A percentile compares a stretch with the other conserved stretches of the same genome.
Conservation (phyloP, 2,797 vertebrate species). For the Sparidentex hasta region DNA sequence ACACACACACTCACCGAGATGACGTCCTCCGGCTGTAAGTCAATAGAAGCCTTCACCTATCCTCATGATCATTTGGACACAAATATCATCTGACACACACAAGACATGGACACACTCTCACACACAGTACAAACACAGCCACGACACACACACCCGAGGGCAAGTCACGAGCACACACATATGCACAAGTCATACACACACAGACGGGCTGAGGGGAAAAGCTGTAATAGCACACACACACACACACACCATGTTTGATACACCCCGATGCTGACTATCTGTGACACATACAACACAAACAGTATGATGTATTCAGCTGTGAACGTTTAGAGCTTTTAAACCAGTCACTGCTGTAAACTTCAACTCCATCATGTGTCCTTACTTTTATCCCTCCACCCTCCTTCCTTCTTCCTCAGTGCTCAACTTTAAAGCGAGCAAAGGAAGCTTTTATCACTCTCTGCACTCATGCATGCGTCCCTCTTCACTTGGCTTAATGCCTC, state of each 20-base stretch:
- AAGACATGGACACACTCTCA: constrained; percentile 30
- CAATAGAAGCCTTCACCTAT: constrained; percentile 56
- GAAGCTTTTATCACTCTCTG: background rate
- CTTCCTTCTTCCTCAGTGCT: background rate
- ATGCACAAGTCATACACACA: constrained; percentile 18
- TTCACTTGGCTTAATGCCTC: background rate
- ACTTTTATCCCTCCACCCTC: background rate
- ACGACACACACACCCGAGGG: constrained; percentile 44
- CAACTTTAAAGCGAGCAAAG: background rate
- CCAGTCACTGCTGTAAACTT: background rate
- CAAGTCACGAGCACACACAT: constrained; percentile 41
- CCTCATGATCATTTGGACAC: constrained; percentile 39
- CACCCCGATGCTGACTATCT: background rate
- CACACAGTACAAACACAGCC: constrained; percentile 20
- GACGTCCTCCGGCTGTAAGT: constrained; percentile 22
- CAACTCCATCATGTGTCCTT: background rate
- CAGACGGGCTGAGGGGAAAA: constrained; percentile 17
- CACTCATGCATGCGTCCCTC: background rate
- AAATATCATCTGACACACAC: constrained; percentile 55
- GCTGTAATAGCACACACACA: constrained; percentile 11
- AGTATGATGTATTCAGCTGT: background rate
- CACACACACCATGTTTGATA: constrained; percentile 18
- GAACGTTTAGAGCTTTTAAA: background rate
- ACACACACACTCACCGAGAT: constrained; percentile 17
- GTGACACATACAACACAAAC: constrained; percentile 28